Base-by-base conservation (phyloP, 2,888 invertebrate genomes). In the Heliconius ismenius region DNA sequence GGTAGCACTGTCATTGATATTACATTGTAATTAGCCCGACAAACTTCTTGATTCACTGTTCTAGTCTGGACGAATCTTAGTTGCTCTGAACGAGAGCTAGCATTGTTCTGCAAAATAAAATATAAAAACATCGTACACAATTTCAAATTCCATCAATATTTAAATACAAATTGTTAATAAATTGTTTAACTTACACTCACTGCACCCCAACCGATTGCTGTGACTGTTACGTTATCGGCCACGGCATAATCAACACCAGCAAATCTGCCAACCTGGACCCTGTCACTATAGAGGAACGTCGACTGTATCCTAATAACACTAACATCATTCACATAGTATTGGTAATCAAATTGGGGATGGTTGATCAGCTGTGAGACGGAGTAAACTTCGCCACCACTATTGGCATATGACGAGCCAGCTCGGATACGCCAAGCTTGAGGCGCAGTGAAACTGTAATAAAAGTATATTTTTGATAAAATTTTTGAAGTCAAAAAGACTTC, bases 191-290 rank as follows among this genome's bases (percentile, higher is more conserved):
- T 80, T 54, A 82, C 81, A 32, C 58, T 32, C 13, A 68, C 79
- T 9, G 39, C 18, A 10, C 92, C 92, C 93, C 93, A 93, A 76
- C 94, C 94, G 60, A 87, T 84, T 32, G 91, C 88, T 82, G 88
- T 86, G 7, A 90, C 89, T 4, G 83, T 81, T 63, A 84, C 84
- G 76, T 90, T 86, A 60, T 85, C 87, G 4, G 79, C 84, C 10
- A 89, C 82, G 63, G 85, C 84, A 77, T 86, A 86, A 67, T 82
- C 84, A 15, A 86, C 62, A 2, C 88, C 85, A 32, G 86, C 84
- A 39, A 92, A 85, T 4, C 75, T 72, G 6, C 75, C 86, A 3
- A 87, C 76, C 2, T 81, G 83, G 3, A 87, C 86, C 1, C 79
- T 81, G 60, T 75, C 79, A 63, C 74, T 82, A 74, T 83, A 84